Base-by-base conservation (phyloP, 2,888 invertebrate species). In the Margaritifera margaritifera region DNA sequence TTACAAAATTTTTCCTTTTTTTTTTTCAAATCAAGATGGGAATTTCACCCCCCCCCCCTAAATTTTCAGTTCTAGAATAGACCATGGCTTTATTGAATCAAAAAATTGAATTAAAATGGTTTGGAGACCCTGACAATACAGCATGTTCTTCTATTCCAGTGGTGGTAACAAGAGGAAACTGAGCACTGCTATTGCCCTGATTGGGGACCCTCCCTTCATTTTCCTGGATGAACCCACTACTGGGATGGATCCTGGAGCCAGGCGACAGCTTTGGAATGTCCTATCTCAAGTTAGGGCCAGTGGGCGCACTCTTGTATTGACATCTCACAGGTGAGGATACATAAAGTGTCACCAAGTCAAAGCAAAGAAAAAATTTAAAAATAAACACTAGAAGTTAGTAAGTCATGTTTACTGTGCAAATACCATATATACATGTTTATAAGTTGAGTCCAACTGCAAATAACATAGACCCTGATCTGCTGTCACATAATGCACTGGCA, bases 231-330 rank as follows among this genome's bases (percentile, higher is more conserved):
- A 86, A 62, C 86, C 87, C 4, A 84, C 86, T 0, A 92, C 90
- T 90, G 95, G 95, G 60, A 94, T 95, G 91, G 95, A 96, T 86
- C 94, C 95, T 1, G 94, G 93, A 1, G 94, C 95, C 5, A 93
- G 95, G 83, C 92, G 96, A 64, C 93, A 94, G 73, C 92, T 96
- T n/a, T 96, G 96, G 96, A 81, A 84, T 69, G 81, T 86, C 19
- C 70, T 87, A 55, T 83, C 84, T 20, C 70, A 79, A 24, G 82
- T 86, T n/a, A 91, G 94, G 59, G 93, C 93, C 67, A 91, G 92
- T 4, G 95, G 95, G 0, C 92, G 93, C 86, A 94, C 94, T 68
- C 93, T 96, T 65, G 92, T 96, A 72, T 91, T 96, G 69, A 96
- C 96, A 20, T 95, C 95, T 58, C 89, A 90, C 78, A 89, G 89